A percentile compares a stretch with the other conserved stretches of the same genome.
Conservation (phyloP, 92 coral and sea anemone species). For the Siderastrea siderea region DNA sequence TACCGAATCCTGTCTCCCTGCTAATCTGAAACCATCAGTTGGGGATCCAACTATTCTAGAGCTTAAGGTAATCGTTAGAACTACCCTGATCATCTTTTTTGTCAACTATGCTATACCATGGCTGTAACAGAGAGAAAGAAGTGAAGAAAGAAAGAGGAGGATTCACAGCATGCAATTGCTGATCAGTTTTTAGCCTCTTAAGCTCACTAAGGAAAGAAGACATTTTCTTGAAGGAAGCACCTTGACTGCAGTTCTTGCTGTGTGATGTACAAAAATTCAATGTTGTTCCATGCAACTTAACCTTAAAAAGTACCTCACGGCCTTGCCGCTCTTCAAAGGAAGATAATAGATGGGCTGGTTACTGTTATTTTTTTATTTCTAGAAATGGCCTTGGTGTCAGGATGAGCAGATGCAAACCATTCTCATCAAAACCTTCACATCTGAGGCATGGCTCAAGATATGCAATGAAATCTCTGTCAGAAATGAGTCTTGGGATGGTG, state of each 20-base stretch:
- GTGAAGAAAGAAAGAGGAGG: slow-evolving; percentile 38
- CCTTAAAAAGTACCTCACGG: slow-evolving; percentile 3
- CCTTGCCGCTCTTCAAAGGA: slow-evolving; percentile 3
- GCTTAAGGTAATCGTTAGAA: slow-evolving; percentile 39
- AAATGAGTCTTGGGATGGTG: not conserved
- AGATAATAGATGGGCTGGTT: not conserved
- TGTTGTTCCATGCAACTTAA: not conserved
- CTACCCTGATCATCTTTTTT: slow-evolving; percentile 22
- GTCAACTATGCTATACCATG: slow-evolving; percentile 47
- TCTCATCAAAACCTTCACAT: not conserved
- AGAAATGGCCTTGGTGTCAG: slow-evolving; percentile 9
- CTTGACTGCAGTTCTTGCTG: too few species aligned
- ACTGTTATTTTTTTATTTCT: not conserved
- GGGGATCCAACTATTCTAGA: slow-evolving; percentile 45
- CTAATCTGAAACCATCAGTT: slow-evolving; percentile 43
- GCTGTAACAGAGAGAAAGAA: slow-evolving; percentile 49
- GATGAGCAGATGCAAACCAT: not conserved
- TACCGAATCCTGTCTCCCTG: slow-evolving; percentile 55
- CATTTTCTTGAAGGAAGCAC: slow-evolving; percentile 18
- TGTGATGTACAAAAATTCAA: too few species aligned
- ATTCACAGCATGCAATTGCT: slow-evolving; percentile 17
- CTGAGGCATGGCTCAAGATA: not conserved
- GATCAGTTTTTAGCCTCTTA: slow-evolving; percentile 18
- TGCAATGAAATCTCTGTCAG: not conserved
- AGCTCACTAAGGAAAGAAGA: slow-evolving; percentile 31